Evolutionary conservation across 1,140 invertebrate genomes (phyloP).

Genomic region (Eubasilissa regina): DNA sequence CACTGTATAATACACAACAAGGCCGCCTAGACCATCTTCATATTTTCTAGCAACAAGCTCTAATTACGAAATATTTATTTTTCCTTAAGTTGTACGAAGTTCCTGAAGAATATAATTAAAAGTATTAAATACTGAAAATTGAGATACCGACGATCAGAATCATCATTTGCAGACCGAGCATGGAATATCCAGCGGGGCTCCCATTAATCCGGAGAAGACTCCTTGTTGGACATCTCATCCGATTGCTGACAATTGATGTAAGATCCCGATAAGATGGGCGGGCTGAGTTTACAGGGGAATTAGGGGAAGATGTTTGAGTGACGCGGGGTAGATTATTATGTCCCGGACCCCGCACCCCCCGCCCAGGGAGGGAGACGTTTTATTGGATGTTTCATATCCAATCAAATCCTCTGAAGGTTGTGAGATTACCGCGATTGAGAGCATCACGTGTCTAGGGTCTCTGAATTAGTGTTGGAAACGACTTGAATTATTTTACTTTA

Average conservation of each 20-base stretch:
- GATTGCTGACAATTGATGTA: conserved; percentile 44
- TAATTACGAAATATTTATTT: no score
- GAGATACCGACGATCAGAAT: no score
- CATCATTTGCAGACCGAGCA: background rate
- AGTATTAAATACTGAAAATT: no score
- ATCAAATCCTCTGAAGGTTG: background rate
- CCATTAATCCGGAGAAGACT: conserved; percentile 5
- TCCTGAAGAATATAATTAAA: no score
- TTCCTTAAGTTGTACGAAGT: no score
- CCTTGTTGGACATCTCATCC: conserved; percentile 30
- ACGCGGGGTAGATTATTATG: conserved; percentile 26
- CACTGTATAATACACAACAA: no score
- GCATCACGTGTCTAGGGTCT: no score
- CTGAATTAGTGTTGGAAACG: no score
- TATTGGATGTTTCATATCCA: conserved; percentile 10
- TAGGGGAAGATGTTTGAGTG: conserved; percentile 32
- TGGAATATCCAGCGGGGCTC: background rate
- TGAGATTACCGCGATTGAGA: no score
- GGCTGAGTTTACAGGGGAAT: conserved; percentile 18
- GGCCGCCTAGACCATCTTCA: no score
- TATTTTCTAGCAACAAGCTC: no score
- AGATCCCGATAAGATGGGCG: background rate
- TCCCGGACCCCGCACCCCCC: background rate
- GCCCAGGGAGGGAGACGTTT: background rate
- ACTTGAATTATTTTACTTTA: no score